phyloP scores from a whole-genome alignment of 2,888 invertebrate genomes.

The Caenorhabditis sp. region DNA sequence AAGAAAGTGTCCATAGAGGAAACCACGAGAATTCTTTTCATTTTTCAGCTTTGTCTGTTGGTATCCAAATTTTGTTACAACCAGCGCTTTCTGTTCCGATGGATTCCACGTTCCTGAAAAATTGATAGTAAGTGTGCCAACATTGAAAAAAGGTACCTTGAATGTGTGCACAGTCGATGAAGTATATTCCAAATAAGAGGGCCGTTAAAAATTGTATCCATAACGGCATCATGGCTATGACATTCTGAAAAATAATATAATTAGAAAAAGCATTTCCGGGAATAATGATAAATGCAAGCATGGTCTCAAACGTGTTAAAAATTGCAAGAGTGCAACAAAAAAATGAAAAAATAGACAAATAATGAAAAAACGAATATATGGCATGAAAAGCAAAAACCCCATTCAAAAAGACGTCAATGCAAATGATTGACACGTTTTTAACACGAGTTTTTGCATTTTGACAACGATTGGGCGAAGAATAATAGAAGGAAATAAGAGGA shows the following conservation, averaged over 20 bases:
- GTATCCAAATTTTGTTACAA: constrained; percentile 95
- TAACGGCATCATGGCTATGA: constrained; percentile 52
- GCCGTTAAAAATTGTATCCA: constrained; percentile 30
- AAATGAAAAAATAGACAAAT: constrained; percentile 10
- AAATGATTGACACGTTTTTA: constrained; percentile 47
- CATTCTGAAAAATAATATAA: constrained; percentile 66
- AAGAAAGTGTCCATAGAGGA: constrained; percentile 96
- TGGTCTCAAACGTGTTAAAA: neutral
- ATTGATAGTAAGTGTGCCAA: constrained; percentile 17
- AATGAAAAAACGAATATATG: neutral
- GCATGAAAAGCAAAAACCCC: constrained; percentile 7
- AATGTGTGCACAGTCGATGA: constrained; percentile 41
- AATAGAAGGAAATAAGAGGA: constrained; percentile 20
- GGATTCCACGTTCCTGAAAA: constrained; percentile 64
- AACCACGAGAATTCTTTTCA: constrained; percentile 92
- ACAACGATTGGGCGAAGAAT: constrained; percentile 22
- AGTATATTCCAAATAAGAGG: constrained; percentile 19
- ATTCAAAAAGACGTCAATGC: constrained; percentile 33
- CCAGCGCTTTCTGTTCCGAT: constrained; percentile 83
- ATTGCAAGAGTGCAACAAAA: constrained; percentile 80
- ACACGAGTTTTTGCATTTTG: constrained; percentile 26
- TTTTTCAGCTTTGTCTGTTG: constrained; percentile 94
- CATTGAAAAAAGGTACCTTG: constrained; percentile 29
- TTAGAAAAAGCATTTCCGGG: too few relatives aligned
- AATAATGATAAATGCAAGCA: constrained; percentile 1